Percentiles rank a stretch among this genome's conserved stretches.
These are phyloP conservation scores for Beris morrisii DNA, from an alignment of 2,888 invertebrate species.

Conservation along the genomic window DNA sequence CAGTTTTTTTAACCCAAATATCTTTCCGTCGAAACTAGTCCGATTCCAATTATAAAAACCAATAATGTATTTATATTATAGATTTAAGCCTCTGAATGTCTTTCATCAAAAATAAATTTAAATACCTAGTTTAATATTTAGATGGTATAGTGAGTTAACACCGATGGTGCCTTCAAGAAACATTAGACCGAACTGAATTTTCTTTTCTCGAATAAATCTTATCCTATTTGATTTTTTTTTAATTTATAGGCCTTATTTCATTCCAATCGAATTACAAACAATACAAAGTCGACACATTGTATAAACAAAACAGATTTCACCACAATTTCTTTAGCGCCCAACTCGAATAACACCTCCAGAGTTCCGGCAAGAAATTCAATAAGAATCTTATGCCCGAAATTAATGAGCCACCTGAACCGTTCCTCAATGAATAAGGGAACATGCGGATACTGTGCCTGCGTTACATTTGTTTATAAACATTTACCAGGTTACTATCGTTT, in stretches of 20 bases:
- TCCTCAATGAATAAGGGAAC: constrained; percentile 3
- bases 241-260: neutral
- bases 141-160: too few species aligned
- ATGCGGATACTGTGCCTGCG: constrained; percentile 17
- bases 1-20: too few species aligned
- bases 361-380: constrained; percentile 22
- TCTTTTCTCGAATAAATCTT: too few species aligned
- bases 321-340: constrained; percentile 19
- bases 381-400: constrained; percentile 16
- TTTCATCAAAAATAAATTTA: too few species aligned
- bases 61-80: too few species aligned
- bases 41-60: too few species aligned
- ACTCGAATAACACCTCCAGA: constrained; percentile 21
- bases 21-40: too few species aligned
- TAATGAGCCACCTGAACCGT: constrained; percentile 26
- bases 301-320: constrained; percentile 2
- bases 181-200: too few species aligned
- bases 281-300: constrained; percentile 20
- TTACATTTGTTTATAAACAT: constrained; percentile 28
- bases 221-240: too few species aligned
- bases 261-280: constrained; percentile 10
- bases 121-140: too few species aligned
- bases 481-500: constrained; percentile 18
- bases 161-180: too few species aligned
- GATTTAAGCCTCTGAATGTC: too few species aligned